Percentiles rank a stretch among this genome's conserved stretches.
Conservation (phyloP, 2,888 invertebrate genomes). For the Mesorhabditis spiculigera region DNA sequence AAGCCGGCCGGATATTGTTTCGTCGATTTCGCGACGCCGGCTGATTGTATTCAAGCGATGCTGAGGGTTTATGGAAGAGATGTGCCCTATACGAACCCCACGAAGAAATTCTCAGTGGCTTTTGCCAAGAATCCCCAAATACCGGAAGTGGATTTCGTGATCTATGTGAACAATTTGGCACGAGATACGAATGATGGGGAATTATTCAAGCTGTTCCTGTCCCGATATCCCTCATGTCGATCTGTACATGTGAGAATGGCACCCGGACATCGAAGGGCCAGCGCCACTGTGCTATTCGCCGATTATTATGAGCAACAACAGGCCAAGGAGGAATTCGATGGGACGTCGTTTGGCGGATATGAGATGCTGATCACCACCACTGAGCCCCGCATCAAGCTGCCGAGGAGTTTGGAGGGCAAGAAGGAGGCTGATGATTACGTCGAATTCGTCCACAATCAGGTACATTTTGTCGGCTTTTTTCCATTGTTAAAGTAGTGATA, state of each 20-base stretch:
- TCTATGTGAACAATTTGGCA: neutral
- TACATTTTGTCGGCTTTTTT: neutral
- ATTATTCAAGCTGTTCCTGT: neutral
- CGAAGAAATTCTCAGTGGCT: neutral
- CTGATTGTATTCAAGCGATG: neutral
- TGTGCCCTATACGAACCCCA: neutral
- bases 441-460: neutral
- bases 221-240: neutral
- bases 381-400: neutral
- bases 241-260: neutral
- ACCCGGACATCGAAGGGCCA: neutral
- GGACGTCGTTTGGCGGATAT: neutral
- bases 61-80: neutral
- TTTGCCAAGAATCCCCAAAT: neutral
- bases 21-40: conserved; percentile 2
- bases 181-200: neutral
- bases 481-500: no score
- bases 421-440: neutral
- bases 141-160: conserved; percentile 2
- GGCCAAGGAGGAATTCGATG: conserved; percentile 2
- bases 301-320: neutral
- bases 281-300: neutral
- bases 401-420: neutral
- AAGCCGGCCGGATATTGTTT: conserved; percentile 2
- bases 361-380: neutral